Conservation (phyloP, 2,888 invertebrate genomes). For the Hyposoter dolosus region DNA sequence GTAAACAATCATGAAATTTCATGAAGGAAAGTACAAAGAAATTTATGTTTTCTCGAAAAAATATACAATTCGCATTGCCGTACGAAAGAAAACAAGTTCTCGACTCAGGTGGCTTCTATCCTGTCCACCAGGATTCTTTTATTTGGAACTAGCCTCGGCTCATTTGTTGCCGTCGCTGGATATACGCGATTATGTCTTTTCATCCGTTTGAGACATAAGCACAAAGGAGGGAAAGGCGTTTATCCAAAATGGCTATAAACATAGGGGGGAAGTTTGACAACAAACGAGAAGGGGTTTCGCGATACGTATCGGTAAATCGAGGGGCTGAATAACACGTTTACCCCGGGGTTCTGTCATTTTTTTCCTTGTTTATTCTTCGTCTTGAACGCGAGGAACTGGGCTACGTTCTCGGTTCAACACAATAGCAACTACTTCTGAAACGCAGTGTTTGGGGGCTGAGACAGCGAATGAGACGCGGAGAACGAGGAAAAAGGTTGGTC, state of each 20-base stretch:
- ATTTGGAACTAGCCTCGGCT: slow-evolving; percentile 51
- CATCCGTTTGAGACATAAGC: slow-evolving; percentile 21
- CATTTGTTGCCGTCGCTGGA: slow-evolving; percentile 44
- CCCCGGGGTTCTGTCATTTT: not conserved
- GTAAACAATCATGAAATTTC: slow-evolving; percentile 52
- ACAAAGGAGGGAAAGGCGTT: slow-evolving; percentile 72
- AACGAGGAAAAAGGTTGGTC: slow-evolving; percentile 39
- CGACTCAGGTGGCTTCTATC: slow-evolving; percentile 42
- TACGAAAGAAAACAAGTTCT: slow-evolving; percentile 4
- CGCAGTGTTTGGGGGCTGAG: slow-evolving; percentile 54
- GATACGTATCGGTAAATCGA: slow-evolving; percentile 36
- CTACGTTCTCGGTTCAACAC: slow-evolving; percentile 37
- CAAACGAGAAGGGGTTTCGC: not conserved
- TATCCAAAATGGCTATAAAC: slow-evolving; percentile 80
- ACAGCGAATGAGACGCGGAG: slow-evolving; percentile 51
- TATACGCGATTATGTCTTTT: slow-evolving; percentile 11
- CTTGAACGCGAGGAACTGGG: slow-evolving; percentile 37
- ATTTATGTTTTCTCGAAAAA: slow-evolving; percentile 25
- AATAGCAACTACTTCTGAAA: slow-evolving; percentile 41
- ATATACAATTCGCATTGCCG: slow-evolving; percentile 26
- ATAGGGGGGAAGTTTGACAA: slow-evolving; percentile 64
- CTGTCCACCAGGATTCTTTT: slow-evolving; percentile 28
- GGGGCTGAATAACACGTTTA: slow-evolving; percentile 37
- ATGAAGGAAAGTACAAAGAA: slow-evolving; percentile 21
- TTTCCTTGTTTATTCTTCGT: slow-evolving; percentile 28